Evolutionary conservation across 2,888 invertebrate genomes (phyloP).

Genomic region (Phortica okadai): DNA sequence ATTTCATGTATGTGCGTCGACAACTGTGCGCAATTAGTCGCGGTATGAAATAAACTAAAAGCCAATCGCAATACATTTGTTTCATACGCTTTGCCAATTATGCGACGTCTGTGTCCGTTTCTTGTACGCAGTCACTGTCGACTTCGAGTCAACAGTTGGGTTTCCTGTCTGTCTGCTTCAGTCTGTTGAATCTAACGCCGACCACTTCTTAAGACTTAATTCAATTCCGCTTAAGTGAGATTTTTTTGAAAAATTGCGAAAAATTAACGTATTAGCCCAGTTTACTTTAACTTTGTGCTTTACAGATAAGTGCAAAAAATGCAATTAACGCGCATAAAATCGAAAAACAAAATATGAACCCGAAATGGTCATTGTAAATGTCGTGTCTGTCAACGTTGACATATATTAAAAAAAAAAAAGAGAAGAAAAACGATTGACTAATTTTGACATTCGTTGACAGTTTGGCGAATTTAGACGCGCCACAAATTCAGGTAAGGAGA

Average conservation of each 20-base stretch:
- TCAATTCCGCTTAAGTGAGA: slow-evolving; percentile 32
- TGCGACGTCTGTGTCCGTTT: background rate
- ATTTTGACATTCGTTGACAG: slow-evolving; percentile 6
- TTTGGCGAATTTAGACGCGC: background rate
- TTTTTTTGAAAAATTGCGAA: slow-evolving; percentile 56
- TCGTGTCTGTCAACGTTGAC: too few species aligned
- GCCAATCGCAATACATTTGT: slow-evolving; percentile 26
- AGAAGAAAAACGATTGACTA: background rate
- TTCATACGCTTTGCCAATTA: slow-evolving; percentile 26
- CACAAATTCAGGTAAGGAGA: background rate
- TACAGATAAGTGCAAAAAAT: slow-evolving; percentile 49
- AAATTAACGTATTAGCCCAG: slow-evolving; percentile 61
- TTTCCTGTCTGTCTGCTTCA: slow-evolving; percentile 51
- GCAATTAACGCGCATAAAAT: slow-evolving; percentile 39
- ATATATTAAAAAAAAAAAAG: background rate
- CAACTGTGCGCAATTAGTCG: slow-evolving; percentile 23
- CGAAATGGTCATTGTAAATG: background rate
- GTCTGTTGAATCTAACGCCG: background rate
- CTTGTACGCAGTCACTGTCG: background rate
- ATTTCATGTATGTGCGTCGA: background rate
- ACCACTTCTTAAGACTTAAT: slow-evolving; percentile 2
- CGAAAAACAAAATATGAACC: background rate
- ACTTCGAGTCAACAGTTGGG: slow-evolving; percentile 43
- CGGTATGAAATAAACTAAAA: background rate
- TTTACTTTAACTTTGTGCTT: slow-evolving; percentile 43